Evolutionary conservation across 1,140 invertebrate genomes (phyloP).

Genomic region (Diabrotica virgifera): DNA sequence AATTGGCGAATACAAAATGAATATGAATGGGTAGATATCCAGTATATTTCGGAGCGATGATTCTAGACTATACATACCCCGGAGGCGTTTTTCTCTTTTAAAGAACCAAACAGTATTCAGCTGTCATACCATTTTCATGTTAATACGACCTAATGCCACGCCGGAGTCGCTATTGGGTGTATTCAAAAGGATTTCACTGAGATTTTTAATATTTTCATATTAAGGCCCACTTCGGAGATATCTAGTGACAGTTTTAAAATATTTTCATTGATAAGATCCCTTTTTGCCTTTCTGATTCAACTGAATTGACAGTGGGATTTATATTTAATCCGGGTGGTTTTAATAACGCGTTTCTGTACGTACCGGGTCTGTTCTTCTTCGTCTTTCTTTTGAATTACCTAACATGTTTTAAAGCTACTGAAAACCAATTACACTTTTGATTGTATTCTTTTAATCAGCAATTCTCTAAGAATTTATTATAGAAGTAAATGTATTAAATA

Average conservation of each 20-base stretch:
- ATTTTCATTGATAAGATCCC: constrained; percentile 41
- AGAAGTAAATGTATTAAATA: too few species aligned
- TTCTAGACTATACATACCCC: constrained; percentile 16
- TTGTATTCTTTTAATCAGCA: too few species aligned
- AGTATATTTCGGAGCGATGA: constrained; percentile 28
- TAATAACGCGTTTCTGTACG: constrained; percentile 14
- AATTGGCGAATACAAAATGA: constrained; percentile 40
- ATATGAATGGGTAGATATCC: constrained; percentile 40
- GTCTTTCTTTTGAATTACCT: too few species aligned
- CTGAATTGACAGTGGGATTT: constrained; percentile 38
- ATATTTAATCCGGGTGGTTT: constrained; percentile 34
- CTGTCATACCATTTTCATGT: constrained; percentile 47
- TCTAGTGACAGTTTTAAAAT: constrained; percentile 41
- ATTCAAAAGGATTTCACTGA: constrained; percentile 41
- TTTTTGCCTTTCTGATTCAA: constrained; percentile 19
- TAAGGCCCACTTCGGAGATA: constrained; percentile 31
- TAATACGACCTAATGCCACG: constrained; percentile 41
- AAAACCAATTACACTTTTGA: too few species aligned
- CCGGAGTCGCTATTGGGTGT: constrained; percentile 22
- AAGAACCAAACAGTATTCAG: constrained; percentile 37
- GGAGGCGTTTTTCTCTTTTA: constrained; percentile 18
- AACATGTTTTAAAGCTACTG: too few species aligned
- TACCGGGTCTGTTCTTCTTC: too few species aligned
- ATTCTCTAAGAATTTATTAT: too few species aligned
- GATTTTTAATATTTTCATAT: constrained; percentile 47